These are phyloP conservation scores for Pinctada fucata DNA, from an alignment of 2,888 invertebrate genomes.

Conservation along the genomic window DNA sequence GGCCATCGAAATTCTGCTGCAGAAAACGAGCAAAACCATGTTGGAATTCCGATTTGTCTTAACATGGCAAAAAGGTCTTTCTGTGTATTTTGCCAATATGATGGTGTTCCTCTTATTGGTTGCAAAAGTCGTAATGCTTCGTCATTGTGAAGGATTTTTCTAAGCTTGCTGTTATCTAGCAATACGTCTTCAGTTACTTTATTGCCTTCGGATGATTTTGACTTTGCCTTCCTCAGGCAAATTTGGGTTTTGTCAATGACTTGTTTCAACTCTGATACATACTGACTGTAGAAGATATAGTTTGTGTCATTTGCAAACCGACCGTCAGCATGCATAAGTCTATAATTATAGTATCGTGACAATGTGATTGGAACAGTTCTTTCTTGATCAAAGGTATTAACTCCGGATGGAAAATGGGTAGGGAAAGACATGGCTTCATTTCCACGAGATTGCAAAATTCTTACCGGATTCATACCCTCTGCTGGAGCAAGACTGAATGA, in stretches of 20 bases:
- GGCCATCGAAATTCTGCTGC: too few species aligned
- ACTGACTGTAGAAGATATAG: slow-evolving; percentile 38
- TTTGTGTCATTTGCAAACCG: slow-evolving; percentile 31
- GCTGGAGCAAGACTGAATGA: too few species aligned
- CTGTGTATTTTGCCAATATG: too few species aligned
- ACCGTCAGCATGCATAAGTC: slow-evolving; percentile 29
- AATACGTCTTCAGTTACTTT: slow-evolving; percentile 25
- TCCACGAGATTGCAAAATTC: too few species aligned
- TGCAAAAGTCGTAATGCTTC: slow-evolving; percentile 25
- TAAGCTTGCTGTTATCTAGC: slow-evolving; percentile 14
- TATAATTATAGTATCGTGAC: slow-evolving; percentile 27
- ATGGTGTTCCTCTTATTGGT: slow-evolving; percentile 27
- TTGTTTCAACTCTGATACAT: slow-evolving; percentile 40
- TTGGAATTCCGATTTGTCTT: too few species aligned
- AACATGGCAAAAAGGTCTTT: too few species aligned
- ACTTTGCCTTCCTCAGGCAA: slow-evolving; percentile 34
- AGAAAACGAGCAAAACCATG: too few species aligned
- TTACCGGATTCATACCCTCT: too few species aligned
- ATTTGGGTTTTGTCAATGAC: too few species aligned
- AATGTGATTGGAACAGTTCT: slow-evolving; percentile 17
- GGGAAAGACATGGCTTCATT: too few species aligned
- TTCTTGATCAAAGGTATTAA: slow-evolving; percentile 8
- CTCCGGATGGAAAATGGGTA: slow-evolving; percentile 32
- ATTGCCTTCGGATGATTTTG: slow-evolving; percentile 7
- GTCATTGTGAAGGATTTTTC: too few species aligned